Evolutionary conservation across 53 echinoderm and acorn worm species (phyloP).

Genomic region (Actinopyga echinites): DNA sequence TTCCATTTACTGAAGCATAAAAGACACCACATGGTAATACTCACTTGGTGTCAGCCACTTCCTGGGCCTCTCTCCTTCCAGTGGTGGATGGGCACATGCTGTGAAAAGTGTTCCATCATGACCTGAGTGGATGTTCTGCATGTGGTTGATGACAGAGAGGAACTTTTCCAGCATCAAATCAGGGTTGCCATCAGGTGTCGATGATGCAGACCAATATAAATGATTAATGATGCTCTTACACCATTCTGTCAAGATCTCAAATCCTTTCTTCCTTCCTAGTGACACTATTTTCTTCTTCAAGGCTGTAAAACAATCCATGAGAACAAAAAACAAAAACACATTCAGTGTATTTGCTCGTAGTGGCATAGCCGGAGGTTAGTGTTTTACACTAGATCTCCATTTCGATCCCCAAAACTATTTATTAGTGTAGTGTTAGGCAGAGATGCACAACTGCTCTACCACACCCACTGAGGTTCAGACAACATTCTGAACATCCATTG

Average conservation of each 20-base stretch:
- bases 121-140: conserved; percentile 33
- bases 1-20: too few relatives aligned
- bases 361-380: too few relatives aligned
- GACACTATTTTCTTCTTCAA: conserved; percentile 52
- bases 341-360: too few relatives aligned
- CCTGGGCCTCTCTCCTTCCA: conserved; percentile 37
- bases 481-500: too few relatives aligned
- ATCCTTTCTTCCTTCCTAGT: conserved; percentile 38
- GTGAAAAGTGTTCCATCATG: conserved; percentile 48
- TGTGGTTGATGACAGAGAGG: conserved; percentile 34
- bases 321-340: background rate
- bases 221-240: conserved; percentile 45
- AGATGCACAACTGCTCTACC: too few relatives aligned
- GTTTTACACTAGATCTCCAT: too few relatives aligned
- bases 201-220: conserved; percentile 48
- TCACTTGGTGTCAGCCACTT: conserved; percentile 66
- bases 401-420: too few relatives aligned
- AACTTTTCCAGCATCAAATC: conserved; percentile 47
- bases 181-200: conserved; percentile 39
- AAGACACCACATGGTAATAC: background rate
- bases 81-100: conserved; percentile 50
- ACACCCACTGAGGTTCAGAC: too few relatives aligned
- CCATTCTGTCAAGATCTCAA: conserved; percentile 28
- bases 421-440: too few relatives aligned
- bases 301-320: conserved; percentile 2